A percentile compares a stretch with the other conserved stretches of the same genome.
phyloP scores from a whole-genome alignment of 2,113 vertebrate species.

The Platichthys stellatus region DNA sequence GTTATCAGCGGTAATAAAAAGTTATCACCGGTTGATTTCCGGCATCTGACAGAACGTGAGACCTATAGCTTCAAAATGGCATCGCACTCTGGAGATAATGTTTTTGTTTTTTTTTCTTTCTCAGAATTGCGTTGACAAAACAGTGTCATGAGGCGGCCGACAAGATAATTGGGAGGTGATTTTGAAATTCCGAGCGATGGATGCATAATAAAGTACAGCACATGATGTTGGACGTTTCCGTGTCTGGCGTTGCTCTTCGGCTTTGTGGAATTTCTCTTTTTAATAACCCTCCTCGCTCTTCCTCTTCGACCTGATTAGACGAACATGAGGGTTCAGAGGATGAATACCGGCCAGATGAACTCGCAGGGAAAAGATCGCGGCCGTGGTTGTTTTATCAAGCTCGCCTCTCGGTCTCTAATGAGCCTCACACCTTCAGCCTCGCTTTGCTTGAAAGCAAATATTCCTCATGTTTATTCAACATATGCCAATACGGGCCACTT shows the following conservation, averaged over 20 bases:
- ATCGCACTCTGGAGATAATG: constrained; percentile 17
- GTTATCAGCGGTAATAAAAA: constrained; percentile 45
- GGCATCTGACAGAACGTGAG: constrained; percentile 25
- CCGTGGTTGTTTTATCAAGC: constrained; percentile 49
- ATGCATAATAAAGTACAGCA: constrained; percentile 12
- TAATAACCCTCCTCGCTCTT: constrained; percentile 46
- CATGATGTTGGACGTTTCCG: constrained; percentile 44
- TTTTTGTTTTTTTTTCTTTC: background rate
- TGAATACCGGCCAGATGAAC: constrained; percentile 37
- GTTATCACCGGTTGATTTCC: constrained; percentile 56
- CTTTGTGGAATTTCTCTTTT: constrained; percentile 20
- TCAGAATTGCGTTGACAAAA: constrained; percentile 49
- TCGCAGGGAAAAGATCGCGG: constrained; percentile 36
- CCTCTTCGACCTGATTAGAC: background rate
- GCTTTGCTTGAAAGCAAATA: constrained; percentile 63
- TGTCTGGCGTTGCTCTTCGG: background rate
- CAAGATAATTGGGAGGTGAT: constrained; percentile 49
- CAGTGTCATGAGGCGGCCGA: constrained; percentile 18
- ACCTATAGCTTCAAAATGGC: constrained; percentile 17
- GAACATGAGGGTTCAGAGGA: constrained; percentile 37
- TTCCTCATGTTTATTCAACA: constrained; percentile 77
- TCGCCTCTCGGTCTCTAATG: constrained; percentile 55
- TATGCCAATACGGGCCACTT: constrained; percentile 76
- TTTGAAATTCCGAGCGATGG: constrained; percentile 44
- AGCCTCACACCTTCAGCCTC: constrained; percentile 57